Evolutionary conservation across 2,888 invertebrate genomes (phyloP), one percentile per base, ranked within the genome.

Genomic region (Drosophila neoperkinsi): DNA sequence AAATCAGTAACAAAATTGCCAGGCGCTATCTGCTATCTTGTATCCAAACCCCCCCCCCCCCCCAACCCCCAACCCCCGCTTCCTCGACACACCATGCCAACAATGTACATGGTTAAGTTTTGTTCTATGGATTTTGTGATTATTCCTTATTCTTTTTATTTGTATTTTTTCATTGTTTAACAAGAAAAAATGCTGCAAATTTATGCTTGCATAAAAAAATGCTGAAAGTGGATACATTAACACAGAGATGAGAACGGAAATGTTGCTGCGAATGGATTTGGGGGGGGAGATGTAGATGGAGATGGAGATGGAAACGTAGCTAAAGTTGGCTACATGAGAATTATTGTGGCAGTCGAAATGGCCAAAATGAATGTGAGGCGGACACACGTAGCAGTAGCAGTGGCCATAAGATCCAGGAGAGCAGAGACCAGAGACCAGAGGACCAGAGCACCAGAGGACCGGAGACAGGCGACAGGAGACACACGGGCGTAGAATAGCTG

Each of bases 281-380:
- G 58, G 46, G n/a, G n/a, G n/a, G 25, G 11, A 25, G 28, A 30
- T 52, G 57, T 43, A 46, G 28, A 18, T 49, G 69, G 38, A 46
- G 41, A 36, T 63, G 38, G 65, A 43, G 55, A 50, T 53, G 69
- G 52, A 73, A 58, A 53, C 67, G 52, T 33, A 67, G 66, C 55
- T 71, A 59, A 43, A 77, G 71, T 63, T 65, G 53, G 65, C 77
- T 82, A 84, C 88, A 83, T 85, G 87, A 77, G 87, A 88, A 88
- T 88, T 84, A 84, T 84, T 82, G 88, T 79, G 83, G 81, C 82
- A 84, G 72, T 75, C 71, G 78, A 74, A 86, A 81, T 84, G 81
- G 74, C 68, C 62, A 64, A 74, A 78, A 78, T 68, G 74, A 77
- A 83, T 74, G 68, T 70, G 56, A 67, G 67, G 60, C 50, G 49